Conservation (phyloP, 1,140 invertebrate genomes). For the Acromyrmex heyeri region DNA sequence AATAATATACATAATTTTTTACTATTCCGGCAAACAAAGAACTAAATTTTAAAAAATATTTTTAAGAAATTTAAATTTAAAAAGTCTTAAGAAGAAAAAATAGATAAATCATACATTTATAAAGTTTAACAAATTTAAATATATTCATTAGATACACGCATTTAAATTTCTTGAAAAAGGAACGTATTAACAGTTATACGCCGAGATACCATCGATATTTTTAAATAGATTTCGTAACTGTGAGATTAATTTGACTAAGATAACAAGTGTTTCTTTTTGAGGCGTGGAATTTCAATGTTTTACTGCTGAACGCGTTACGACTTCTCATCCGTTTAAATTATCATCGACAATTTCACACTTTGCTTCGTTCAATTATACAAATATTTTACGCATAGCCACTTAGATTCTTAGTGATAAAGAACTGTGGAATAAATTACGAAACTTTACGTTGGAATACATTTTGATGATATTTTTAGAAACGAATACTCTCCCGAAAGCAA, state of each 20-base stretch:
- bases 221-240: conserved; percentile 23
- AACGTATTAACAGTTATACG: not conserved
- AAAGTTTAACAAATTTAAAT: not conserved
- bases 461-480: not conserved
- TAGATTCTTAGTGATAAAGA: conserved; percentile 67
- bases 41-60: not conserved
- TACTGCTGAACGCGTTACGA: conserved; percentile 34
- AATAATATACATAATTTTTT: too few species aligned
- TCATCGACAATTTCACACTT: conserved; percentile 63
- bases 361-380: conserved; percentile 66
- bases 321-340: conserved; percentile 61
- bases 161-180: not conserved
- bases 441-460: conserved; percentile 27
- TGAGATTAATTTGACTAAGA: conserved; percentile 33
- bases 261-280: conserved; percentile 16
- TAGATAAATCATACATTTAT: not conserved
- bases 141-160: not conserved
- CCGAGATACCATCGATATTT: conserved; percentile 8
- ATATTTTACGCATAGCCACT: conserved; percentile 47
- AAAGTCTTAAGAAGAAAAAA: not conserved
- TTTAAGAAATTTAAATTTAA: not conserved
- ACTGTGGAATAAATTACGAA: conserved; percentile 47
- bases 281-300: conserved; percentile 44
- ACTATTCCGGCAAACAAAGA: too few species aligned
- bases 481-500: not conserved